These are phyloP conservation scores for Synodontis membranacea DNA, from an alignment of 2,113 vertebrate genomes.

Conservation along the genomic window DNA sequence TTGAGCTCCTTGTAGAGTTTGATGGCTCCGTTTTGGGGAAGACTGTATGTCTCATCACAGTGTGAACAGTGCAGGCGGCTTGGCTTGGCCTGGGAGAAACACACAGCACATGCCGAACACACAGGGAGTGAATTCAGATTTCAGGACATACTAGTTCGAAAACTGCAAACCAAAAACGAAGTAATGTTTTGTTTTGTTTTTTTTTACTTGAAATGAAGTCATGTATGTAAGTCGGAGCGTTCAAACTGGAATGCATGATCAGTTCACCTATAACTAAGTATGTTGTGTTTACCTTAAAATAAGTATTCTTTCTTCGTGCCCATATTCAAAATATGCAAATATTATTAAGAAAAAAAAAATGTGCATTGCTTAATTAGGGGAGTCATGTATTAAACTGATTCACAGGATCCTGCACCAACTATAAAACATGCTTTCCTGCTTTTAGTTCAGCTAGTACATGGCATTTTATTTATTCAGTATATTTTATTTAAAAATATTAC, in stretches of 20 bases:
- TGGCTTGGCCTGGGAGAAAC: constrained; percentile 84
- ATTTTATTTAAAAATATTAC: neutral
- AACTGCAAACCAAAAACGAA: neutral
- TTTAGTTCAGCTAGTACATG: neutral
- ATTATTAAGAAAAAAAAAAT: neutral
- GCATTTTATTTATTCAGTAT: neutral
- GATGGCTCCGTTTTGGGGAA: constrained; percentile 94
- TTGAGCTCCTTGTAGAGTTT: constrained; percentile 96
- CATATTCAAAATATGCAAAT: neutral
- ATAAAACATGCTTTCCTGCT: neutral
- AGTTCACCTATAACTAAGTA: neutral
- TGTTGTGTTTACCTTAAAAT: neutral
- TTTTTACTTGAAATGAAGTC: neutral
- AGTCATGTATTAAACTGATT: neutral
- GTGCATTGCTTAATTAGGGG: neutral
- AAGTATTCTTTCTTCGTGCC: neutral
- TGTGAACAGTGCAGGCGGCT: constrained; percentile 95
- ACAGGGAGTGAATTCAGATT: neutral
- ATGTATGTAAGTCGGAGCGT: neutral
- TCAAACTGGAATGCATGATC: neutral
- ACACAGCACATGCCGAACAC: neutral
- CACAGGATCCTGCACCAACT: neutral
- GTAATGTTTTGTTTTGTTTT: neutral
- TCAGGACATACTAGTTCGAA: neutral
- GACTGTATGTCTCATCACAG: constrained; percentile 95